These are phyloP conservation scores for Balanococcus diminutus DNA, from an alignment of 2,888 invertebrate species.

Conservation along the genomic window DNA sequence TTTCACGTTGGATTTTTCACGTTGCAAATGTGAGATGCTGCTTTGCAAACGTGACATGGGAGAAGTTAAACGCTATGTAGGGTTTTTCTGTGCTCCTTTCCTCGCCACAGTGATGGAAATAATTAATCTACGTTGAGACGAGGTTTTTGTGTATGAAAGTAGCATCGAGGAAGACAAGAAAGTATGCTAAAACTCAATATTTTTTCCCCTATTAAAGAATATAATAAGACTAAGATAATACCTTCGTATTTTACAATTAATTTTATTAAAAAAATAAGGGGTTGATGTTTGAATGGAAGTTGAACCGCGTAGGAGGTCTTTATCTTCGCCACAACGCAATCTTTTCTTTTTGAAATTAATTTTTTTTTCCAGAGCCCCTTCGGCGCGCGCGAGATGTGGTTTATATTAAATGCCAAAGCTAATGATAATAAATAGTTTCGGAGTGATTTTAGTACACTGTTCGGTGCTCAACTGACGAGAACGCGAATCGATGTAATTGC, in stretches of 20 bases:
- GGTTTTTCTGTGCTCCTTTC: neutral
- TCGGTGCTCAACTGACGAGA: neutral
- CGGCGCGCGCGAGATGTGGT: neutral
- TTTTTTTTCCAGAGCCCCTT: conserved; percentile 16
- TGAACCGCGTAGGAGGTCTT: conserved; percentile 15
- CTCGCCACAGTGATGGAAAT: neutral
- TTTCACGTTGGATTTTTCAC: conserved; percentile 35
- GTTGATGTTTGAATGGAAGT: conserved; percentile 28
- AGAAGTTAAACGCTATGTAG: neutral
- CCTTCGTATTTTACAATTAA: conserved; percentile 44
- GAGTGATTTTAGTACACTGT: conserved; percentile 15
- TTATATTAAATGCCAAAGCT: conserved; percentile 43
- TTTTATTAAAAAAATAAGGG: conserved; percentile 44
- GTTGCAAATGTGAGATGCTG: neutral
- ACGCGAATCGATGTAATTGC: conserved; percentile 19
- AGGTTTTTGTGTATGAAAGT: neutral
- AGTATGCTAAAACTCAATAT: conserved; percentile 18
- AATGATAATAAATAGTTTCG: conserved; percentile 37
- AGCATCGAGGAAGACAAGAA: neutral
- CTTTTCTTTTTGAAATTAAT: conserved; percentile 23
- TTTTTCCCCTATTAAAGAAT: conserved; percentile 26
- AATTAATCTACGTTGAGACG: conserved; percentile 15
- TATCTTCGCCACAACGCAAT: neutral
- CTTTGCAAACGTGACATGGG: neutral
- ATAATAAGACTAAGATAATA: conserved; percentile 40